Conservation (phyloP, 2,113 vertebrate genomes). For the Lampris megalopsis region DNA sequence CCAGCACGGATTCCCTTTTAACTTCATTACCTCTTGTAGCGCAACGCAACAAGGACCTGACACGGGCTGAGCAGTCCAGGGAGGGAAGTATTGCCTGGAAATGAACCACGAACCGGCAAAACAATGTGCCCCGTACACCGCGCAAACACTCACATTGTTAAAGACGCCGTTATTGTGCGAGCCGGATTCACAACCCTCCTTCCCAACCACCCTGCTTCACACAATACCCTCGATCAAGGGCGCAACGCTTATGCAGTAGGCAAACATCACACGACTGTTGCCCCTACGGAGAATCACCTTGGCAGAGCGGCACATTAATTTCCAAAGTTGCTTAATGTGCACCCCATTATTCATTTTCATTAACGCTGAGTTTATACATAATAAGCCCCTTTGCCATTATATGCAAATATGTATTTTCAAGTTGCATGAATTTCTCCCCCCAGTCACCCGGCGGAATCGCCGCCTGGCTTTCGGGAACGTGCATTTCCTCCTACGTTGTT, state of each 20-base stretch:
- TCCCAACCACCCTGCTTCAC: conserved; percentile 52
- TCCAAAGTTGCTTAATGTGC: conserved; percentile 64
- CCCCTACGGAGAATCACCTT: conserved; percentile 69
- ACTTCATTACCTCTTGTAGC: conserved; percentile 18
- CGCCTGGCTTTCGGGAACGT: conserved; percentile 38
- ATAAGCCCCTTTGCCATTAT: conserved; percentile 66
- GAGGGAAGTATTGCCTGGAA: conserved; percentile 41
- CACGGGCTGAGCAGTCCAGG: conserved; percentile 42
- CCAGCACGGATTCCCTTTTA: conserved; percentile 16
- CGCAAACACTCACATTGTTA: conserved; percentile 10
- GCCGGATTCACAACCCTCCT: conserved; percentile 65
- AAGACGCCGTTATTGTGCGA: conserved; percentile 48
- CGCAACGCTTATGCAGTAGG: conserved; percentile 19
- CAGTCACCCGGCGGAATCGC: conserved; percentile 32
- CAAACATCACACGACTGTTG: conserved; percentile 69
- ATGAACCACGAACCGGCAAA: conserved; percentile 43
- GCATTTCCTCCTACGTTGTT: conserved; percentile 67
- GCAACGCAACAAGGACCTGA: conserved; percentile 53
- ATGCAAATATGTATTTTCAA: conserved; percentile 76
- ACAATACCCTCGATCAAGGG: conserved; percentile 45
- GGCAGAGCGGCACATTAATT: conserved; percentile 64
- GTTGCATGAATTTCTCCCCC: conserved; percentile 47
- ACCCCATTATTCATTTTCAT: conserved; percentile 76
- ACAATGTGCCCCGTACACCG: conserved; percentile 19
- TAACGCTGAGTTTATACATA: conserved; percentile 58